Conservation (phyloP, 2,888 invertebrate genomes). For the Leucoptera coffeella region DNA sequence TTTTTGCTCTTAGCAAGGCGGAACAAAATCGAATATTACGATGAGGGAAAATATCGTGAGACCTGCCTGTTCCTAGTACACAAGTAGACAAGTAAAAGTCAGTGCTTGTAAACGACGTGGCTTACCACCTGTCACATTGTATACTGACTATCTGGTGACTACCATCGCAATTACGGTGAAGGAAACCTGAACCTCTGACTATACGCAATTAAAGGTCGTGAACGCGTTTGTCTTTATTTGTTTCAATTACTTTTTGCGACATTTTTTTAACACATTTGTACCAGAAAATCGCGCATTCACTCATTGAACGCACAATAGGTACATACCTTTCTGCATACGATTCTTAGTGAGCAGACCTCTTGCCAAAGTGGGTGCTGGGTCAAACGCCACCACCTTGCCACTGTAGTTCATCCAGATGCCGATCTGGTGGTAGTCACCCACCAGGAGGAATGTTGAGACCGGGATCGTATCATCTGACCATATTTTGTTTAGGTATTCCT, state of each 20-base stretch:
- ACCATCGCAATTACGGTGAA: too few relatives aligned
- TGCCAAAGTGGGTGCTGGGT: constrained; percentile 27
- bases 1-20: too few relatives aligned
- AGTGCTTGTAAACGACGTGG: too few relatives aligned
- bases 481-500: constrained; percentile 25
- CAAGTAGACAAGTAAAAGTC: too few relatives aligned
- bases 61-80: too few relatives aligned
- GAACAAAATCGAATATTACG: too few relatives aligned
- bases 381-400: constrained; percentile 34
- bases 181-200: background rate
- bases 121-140: too few relatives aligned
- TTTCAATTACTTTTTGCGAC: too few relatives aligned
- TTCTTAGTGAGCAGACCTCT: constrained; percentile 24
- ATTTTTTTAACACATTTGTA: background rate
- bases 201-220: too few relatives aligned
- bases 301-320: background rate
- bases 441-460: constrained; percentile 15
- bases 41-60: too few relatives aligned
- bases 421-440: constrained; percentile 35
- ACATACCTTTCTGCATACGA: constrained; percentile 24
- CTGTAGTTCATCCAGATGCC: constrained; percentile 35
- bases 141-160: too few relatives aligned
- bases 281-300: background rate
- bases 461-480: constrained; percentile 30
- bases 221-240: too few relatives aligned